These are phyloP conservation scores for Bradypodion pumilum DNA, from an alignment of 2,797 vertebrate species.

Conservation along the genomic window DNA sequence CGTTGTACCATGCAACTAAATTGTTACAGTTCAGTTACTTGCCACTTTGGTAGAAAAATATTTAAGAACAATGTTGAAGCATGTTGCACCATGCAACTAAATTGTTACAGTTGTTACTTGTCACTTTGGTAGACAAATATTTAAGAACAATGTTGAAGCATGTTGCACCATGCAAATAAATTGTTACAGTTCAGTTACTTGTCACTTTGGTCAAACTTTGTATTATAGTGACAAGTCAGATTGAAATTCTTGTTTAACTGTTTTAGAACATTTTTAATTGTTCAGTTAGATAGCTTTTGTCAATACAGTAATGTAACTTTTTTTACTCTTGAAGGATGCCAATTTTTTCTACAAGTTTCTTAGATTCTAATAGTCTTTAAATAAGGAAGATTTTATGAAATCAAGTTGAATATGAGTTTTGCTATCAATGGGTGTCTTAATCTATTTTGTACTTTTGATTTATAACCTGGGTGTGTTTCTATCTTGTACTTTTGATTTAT, in stretches of 20 bases:
- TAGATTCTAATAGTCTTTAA: neutral
- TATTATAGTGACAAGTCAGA: neutral
- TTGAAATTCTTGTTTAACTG: neutral
- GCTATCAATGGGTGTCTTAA: constrained; percentile 11
- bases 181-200: neutral
- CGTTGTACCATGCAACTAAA: neutral
- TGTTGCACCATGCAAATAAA: neutral
- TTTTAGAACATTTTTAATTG: neutral
- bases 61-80: neutral
- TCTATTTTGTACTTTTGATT: constrained; percentile 46
- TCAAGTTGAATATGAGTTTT: constrained; percentile 39
- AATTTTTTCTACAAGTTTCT: neutral
- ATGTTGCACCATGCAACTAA: neutral
- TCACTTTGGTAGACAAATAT: neutral
- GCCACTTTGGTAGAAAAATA: neutral
- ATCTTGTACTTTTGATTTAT: constrained; percentile 45
- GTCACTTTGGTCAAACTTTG: neutral
- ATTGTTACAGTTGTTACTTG: neutral
- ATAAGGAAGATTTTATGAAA: constrained; percentile 3
- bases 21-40: neutral
- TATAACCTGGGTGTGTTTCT: constrained; percentile 22
- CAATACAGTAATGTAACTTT: neutral
- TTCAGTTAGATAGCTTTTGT: neutral
- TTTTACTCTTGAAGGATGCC: neutral
- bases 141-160: neutral